Base-by-base conservation (phyloP, 1,140 invertebrate genomes). In the Pantala flavescens region DNA sequence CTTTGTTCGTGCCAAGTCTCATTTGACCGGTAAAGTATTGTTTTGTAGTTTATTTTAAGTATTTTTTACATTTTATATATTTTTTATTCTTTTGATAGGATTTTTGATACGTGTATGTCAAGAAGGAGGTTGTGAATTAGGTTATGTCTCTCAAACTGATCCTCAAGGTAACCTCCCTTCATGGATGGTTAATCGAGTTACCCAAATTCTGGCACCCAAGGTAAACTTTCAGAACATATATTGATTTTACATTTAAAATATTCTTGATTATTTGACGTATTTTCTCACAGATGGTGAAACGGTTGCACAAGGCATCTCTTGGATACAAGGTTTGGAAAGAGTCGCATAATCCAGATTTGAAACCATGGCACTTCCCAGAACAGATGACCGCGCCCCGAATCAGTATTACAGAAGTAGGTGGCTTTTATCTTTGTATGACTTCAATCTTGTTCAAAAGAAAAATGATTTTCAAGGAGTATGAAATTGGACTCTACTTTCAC, bases 101-200 rank as follows among this genome's bases (percentile, higher is more conserved):
- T 80, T 79, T 73, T 75, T 80, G 63, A 75, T 81, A 12, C 77
- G 79, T 42, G 71, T 72, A 23, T 63, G 49, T 63, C 49, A 16
- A 63, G 82, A 84, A 76, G 83, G 83, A 36, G 90, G 91, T 74
- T 93, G 91, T 78, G 89, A 90, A 82, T 82, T 95, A 28, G 91
- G 90, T 12, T 96, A 96, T 79, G 88, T 96, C 14, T 92, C 93
- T 0, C 91, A 94, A 78, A 93, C 92, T 3, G 94, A 97, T 83
- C 94, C 94, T 21, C 89, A 91, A 82, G 94, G 94, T 76, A 92
- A 91, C 77, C 83, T 97, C 75, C 94, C 94, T 14, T 88, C 90
- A 12, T 96, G 94, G 94, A 84, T 95, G 70, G 92, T 96, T 19
- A 96, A 97, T 83, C 93, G 91, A 85, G 87, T 93, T 72, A 95